Evolutionary conservation across 2,888 invertebrate genomes (phyloP), one percentile per base, ranked within the genome.

Genomic region (Sphecodes monilicornis): DNA sequence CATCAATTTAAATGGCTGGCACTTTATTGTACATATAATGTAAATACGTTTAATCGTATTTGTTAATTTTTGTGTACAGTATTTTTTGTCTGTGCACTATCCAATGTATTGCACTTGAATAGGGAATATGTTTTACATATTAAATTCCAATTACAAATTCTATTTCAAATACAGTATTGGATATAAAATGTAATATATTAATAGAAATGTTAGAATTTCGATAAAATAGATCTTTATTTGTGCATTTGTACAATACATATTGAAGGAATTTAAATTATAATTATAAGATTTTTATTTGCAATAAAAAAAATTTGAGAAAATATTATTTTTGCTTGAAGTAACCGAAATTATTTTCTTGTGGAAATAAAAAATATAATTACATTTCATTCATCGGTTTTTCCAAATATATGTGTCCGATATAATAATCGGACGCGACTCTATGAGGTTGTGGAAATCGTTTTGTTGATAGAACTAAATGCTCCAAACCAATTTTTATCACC

Each of bases 401-500:
- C 32, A 91, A 71, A 72, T 86, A 86, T 80, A 94, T 88, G 75
- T 93, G 93, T 43, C 94, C 94, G 66, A 94, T 88, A 80, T 91
- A 93, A 88, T 90, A 91, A 50, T 92, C 91, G 32, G 91, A 90
- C 26, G 91, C 84, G 36, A 86, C 88, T 82, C 94, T 91, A 86
- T 93, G 92, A 83, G 88, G 80, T 54, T 92, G 92, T 29, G 94
- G 94, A 87, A 94, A 91, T 87, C 93, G 88, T 86, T 91, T 89
- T 18, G 93, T 93, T 4, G 93, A 92, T 39, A 84, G 82, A 50
- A 92, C 77, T 46, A 95, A 91, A 86, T 94, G 90, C 72, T 94
- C 90, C 80, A 94, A 86, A 66, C 93, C 94, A 70, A 93, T 92
- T 50, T 91, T 86, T 81, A 95, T 91, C 78, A 93, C 89, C 26